Evolutionary conservation across 2,888 invertebrate genomes (phyloP), one percentile per base, ranked within the genome.

Genomic region (Caenorhabditis zanzibari): DNA sequence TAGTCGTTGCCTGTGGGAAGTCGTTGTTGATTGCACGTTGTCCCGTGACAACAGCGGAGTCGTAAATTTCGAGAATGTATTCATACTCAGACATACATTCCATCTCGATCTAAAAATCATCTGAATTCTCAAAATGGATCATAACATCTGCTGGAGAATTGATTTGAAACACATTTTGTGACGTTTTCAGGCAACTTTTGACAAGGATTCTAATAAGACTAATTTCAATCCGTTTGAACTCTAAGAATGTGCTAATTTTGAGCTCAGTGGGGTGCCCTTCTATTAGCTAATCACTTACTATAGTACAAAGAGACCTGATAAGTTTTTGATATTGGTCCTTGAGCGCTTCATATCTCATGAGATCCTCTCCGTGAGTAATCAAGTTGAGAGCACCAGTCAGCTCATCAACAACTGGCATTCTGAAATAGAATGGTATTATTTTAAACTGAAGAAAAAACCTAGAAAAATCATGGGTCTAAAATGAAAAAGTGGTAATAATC

Each of bases 81-180:
- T 71, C 64, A 44, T 79, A 61, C 14, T 79, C 79, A 0, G 63
- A 22, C 79, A 79, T 64, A 26, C 61, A 63, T 24, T 79, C 71
- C 79, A 79, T 79, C 22, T 79, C 79, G 32, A 79, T 69, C 79
- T 71, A 63, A 59, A 12, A 24, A 2, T n/a, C 35, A 9, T 49
- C n/a, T n/a, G n/a, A n/a, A n/a, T n/a, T n/a, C n/a, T n/a, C n/a
- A n/a, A n/a, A n/a, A n/a, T n/a, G n/a, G n/a, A n/a, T n/a, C n/a
- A n/a, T n/a, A n/a, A n/a, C n/a, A n/a, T n/a, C n/a, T n/a, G n/a
- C n/a, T n/a, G n/a, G n/a, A n/a, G n/a, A n/a, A n/a, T n/a, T n/a
- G n/a, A n/a, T n/a, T n/a, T n/a, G n/a, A n/a, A n/a, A n/a, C n/a
- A n/a, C n/a, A n/a, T n/a, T n/a, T n/a, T n/a, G n/a, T n/a, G n/a